Evolutionary conservation across 2,113 vertebrate genomes (phyloP).

Genomic region (Cheilinus undulatus): DNA sequence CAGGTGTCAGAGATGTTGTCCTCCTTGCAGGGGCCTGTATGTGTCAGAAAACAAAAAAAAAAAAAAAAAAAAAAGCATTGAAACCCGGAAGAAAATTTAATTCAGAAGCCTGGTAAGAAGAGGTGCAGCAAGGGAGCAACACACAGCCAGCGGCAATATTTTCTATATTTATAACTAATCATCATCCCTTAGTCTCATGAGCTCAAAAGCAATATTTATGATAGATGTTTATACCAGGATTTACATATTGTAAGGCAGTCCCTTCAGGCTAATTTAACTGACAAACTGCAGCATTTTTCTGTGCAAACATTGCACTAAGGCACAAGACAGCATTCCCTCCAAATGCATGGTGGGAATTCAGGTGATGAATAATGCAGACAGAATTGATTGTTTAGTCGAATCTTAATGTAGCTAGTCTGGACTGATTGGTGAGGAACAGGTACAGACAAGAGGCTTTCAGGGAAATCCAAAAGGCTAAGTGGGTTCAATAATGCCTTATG

Average conservation of each 20-base stretch:
- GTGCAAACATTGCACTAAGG: constrained; percentile 24
- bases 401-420: constrained; percentile 69
- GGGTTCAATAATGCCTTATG: not conserved
- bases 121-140: constrained; percentile 9
- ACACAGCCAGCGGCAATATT: constrained; percentile 12
- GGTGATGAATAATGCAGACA: constrained; percentile 76
- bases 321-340: constrained; percentile 32
- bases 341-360: constrained; percentile 59
- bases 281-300: constrained; percentile 21
- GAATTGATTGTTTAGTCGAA: constrained; percentile 66
- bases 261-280: constrained; percentile 15
- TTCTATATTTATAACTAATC: constrained; percentile 33
- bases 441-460: constrained; percentile 54
- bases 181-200: not conserved
- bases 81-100: constrained; percentile 43
- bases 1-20: constrained; percentile 49
- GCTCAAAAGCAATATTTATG: constrained; percentile 27
- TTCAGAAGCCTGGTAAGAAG: constrained; percentile 9
- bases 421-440: constrained; percentile 59
- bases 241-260: constrained; percentile 34
- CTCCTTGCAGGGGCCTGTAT: constrained; percentile 28
- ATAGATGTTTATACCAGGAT: constrained; percentile 12
- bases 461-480: constrained; percentile 33
- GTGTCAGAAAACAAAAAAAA: no score
- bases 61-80: no score